phyloP scores from a whole-genome alignment of 2,797 vertebrate species.

The Phataginus tetradactyla region DNA sequence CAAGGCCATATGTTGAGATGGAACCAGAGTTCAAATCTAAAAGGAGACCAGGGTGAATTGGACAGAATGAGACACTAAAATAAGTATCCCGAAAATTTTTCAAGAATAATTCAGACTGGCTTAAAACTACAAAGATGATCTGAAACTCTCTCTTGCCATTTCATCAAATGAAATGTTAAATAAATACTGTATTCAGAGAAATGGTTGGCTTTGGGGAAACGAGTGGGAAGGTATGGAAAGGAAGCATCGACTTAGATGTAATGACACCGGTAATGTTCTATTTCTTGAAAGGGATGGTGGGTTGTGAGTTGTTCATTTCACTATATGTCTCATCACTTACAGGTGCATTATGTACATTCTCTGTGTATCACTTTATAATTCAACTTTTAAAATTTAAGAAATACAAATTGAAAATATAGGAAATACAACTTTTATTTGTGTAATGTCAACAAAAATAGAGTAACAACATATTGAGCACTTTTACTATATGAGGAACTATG shows the following conservation, averaged over 20 bases:
- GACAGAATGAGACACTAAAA: not conserved
- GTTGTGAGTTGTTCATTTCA: not conserved
- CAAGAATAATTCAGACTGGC: not conserved
- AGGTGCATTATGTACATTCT: not conserved
- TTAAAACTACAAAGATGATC: not conserved
- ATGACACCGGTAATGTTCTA: not conserved
- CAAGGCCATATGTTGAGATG: not conserved
- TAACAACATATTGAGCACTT: not conserved
- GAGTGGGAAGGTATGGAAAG: not conserved
- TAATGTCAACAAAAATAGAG: not conserved
- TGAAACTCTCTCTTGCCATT: not conserved
- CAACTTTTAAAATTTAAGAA: not conserved
- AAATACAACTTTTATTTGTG: not conserved
- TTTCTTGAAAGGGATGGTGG: not conserved
- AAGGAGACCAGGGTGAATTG: not conserved
- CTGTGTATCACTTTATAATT: not conserved
- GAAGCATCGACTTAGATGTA: not conserved
- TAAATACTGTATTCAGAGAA: not conserved
- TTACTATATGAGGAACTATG: not conserved
- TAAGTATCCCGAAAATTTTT: not conserved
- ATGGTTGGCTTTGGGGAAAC: not conserved
- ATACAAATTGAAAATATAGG: not conserved
- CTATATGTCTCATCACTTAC: not conserved
- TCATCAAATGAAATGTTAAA: not conserved
- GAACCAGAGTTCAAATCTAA: not conserved